These are phyloP conservation scores for Parasteatoda lunata DNA, from an alignment of 2,888 invertebrate genomes.

Conservation along the genomic window DNA sequence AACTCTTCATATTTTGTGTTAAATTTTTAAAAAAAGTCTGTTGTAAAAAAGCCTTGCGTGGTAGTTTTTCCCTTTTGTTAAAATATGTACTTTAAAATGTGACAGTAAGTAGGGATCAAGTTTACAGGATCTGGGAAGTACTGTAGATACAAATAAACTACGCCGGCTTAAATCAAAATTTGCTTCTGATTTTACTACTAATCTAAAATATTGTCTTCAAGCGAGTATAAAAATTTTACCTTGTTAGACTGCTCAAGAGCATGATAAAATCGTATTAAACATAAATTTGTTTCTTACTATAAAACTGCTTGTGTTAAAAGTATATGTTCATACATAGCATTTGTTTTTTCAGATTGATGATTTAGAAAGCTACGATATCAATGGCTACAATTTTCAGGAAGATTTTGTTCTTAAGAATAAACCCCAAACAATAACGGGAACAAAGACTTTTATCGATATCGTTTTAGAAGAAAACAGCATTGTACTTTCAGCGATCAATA, in stretches of 20 bases:
- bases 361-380: slow-evolving; percentile 36
- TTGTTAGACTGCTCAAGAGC: not conserved
- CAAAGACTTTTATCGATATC: slow-evolving; percentile 42
- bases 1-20: too few relatives aligned
- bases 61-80: too few relatives aligned
- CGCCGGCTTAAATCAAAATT: too few relatives aligned
- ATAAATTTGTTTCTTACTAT: not conserved
- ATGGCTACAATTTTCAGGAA: slow-evolving; percentile 31
- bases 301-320: not conserved
- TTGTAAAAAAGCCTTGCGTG: too few relatives aligned
- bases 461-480: slow-evolving; percentile 42
- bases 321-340: not conserved
- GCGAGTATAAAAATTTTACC: not conserved
- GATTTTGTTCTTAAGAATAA: slow-evolving; percentile 55
- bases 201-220: not conserved
- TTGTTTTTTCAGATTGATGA: slow-evolving; percentile 53
- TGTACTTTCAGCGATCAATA: slow-evolving; percentile 48
- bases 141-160: too few relatives aligned
- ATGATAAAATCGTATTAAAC: not conserved
- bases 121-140: too few relatives aligned
- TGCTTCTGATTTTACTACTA: not conserved
- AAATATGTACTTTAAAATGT: too few relatives aligned
- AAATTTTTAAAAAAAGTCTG: too few relatives aligned
- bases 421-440: slow-evolving; percentile 37
- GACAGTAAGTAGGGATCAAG: too few relatives aligned